Evolutionary conservation across 2,113 vertebrate genomes (phyloP), one percentile per base, ranked within the genome.

Genomic region (Callipepla californica): DNA sequence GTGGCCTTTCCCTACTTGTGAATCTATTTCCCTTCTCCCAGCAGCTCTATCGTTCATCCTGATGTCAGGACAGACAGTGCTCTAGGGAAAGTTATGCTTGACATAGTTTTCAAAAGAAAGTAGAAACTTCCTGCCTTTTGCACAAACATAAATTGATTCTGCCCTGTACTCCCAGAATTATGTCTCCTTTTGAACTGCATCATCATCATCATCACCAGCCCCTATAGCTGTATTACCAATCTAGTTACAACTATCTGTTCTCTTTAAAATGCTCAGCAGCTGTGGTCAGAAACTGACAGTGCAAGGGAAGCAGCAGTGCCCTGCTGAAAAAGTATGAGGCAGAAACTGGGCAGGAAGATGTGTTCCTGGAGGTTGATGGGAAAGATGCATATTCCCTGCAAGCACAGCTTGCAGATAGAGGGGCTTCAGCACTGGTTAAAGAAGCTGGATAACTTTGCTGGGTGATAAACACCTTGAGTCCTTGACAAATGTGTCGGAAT

Each of bases 11-110:
- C 22, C 22, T 90, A 0, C 22, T 77, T 50, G 79, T 68, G 5
- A 66, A 44, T 57, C 17, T 66, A 20, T 92, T 65, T n/a, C 21
- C 69, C 30, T 86, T 80, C 14, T 76, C 38, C 42, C 70, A 83
- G 26, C 58, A 47, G 45, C 59, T 42, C 0, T 45, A 45, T 58
- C 47, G 89, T 7, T 51, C 4, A 1, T 70, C 55, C 67, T 51
- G 72, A 61, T 83, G 59, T 87, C 75, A 75, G 63, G 44, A 44
- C 18, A 22, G 3, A 61, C 53, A 94, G 48, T 45, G 59, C 72
- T 70, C 69, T 11, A 32, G 36, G 72, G 32, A 87, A 90, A 87
- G 42, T 47, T 94, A 95, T 92, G 94, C 93, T 96, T 89, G 87
- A 78, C 23, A 66, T 70, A 7, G 55, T 89, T 94, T 90, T 88